phyloP scores from a whole-genome alignment of 2,888 invertebrate genomes.

The Diarsia brunnea region DNA sequence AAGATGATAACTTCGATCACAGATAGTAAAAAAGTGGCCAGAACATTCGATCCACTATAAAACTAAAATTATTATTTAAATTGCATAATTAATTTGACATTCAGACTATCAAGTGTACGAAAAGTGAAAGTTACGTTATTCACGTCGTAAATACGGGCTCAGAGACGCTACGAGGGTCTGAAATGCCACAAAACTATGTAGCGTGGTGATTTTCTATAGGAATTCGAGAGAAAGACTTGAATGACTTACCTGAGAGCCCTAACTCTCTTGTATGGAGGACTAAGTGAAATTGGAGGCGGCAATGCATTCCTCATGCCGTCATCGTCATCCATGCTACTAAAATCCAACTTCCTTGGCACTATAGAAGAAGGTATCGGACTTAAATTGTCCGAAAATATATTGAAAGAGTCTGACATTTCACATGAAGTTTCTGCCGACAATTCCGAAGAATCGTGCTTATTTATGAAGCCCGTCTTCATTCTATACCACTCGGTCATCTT shows the following conservation, averaged over 20 bases:
- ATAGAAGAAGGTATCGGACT: constrained; percentile 90
- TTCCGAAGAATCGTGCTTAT: constrained; percentile 88
- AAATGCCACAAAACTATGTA: constrained; percentile 30
- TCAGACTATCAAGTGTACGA: not conserved
- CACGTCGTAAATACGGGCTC: constrained; percentile 17
- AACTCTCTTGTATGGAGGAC: constrained; percentile 91
- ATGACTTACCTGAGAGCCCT: constrained; percentile 89
- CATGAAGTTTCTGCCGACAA: constrained; percentile 91
- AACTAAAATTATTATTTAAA: constrained; percentile 21
- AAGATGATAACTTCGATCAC: not conserved
- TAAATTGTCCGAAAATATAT: constrained; percentile 91
- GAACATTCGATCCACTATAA: constrained; percentile 8
- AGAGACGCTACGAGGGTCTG: not conserved
- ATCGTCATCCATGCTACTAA: constrained; percentile 86
- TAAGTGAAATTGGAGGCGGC: constrained; percentile 80
- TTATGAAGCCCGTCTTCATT: constrained; percentile 83
- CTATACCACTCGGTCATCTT: constrained; percentile 88
- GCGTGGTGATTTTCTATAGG: constrained; percentile 74
- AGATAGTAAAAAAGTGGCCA: not conserved
- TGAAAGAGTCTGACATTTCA: constrained; percentile 92
- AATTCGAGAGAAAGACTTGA: constrained; percentile 61
- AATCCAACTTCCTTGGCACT: constrained; percentile 91
- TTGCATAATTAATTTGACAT: constrained; percentile 37
- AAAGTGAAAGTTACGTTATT: constrained; percentile 54
- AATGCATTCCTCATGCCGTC: constrained; percentile 82